phyloP scores from a whole-genome alignment of 2,113 vertebrate genomes.

The Lagopus leucura region DNA sequence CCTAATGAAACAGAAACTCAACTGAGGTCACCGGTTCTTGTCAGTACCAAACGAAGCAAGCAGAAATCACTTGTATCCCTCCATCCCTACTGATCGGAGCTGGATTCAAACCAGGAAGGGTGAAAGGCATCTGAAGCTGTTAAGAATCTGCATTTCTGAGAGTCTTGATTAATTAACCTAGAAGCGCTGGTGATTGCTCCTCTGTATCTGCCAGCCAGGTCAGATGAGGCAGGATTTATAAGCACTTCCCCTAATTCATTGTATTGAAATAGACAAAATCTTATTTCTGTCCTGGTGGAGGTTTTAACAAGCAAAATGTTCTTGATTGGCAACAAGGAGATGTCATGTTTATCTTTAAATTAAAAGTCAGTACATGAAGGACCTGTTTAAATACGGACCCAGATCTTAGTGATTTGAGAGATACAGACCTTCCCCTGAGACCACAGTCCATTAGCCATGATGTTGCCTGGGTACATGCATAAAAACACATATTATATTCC shows the following conservation, averaged over 20 bases:
- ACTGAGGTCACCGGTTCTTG: not conserved
- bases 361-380: not conserved
- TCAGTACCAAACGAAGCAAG: not conserved
- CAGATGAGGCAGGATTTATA: not conserved
- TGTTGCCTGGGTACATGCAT: not conserved
- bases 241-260: not conserved
- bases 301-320: not conserved
- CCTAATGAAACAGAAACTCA: not conserved
- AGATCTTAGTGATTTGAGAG: not conserved
- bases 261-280: not conserved
- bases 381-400: not conserved
- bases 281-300: not conserved
- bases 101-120: not conserved
- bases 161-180: not conserved
- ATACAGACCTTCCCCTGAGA: not conserved
- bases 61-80: not conserved
- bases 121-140: not conserved
- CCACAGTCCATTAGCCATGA: not conserved
- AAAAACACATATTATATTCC: not conserved
- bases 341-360: not conserved
- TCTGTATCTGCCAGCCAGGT: not conserved
- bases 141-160: not conserved
- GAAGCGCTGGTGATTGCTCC: not conserved
- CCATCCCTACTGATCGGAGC: not conserved
- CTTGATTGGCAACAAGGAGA: not conserved